A percentile compares a stretch with the other conserved stretches of the same genome.
These are phyloP conservation scores for Cheirogaleus medius DNA, from an alignment of 2,113 vertebrate species.

Conservation along the genomic window DNA sequence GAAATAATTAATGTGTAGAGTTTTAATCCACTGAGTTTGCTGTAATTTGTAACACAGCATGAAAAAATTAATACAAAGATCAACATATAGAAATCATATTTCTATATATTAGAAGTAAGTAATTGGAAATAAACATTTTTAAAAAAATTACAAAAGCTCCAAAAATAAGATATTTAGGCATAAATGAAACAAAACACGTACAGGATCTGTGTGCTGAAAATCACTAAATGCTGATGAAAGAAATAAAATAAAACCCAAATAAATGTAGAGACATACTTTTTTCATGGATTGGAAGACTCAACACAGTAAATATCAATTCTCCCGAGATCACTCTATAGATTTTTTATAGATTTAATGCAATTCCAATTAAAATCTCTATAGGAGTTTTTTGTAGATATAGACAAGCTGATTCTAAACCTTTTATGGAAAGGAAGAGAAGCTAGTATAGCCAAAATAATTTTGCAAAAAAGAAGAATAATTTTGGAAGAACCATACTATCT, in stretches of 20 bases:
- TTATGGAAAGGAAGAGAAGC: neutral
- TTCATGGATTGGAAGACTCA: neutral
- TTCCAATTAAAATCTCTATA: neutral
- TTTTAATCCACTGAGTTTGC: neutral
- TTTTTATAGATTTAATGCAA: neutral
- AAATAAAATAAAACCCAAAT: neutral
- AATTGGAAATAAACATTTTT: neutral
- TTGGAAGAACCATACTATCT: neutral
- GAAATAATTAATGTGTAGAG: neutral
- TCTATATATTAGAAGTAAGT: neutral
- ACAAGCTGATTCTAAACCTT: neutral
- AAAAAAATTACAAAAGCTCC: neutral
- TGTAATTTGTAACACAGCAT: neutral
- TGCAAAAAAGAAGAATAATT: neutral
- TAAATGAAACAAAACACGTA: neutral
- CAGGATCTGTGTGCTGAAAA: neutral
- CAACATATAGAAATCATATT: neutral
- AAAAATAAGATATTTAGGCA: neutral
- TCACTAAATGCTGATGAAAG: neutral
- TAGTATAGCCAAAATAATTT: neutral
- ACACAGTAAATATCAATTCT: neutral
- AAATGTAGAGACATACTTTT: neutral
- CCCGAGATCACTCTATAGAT: neutral
- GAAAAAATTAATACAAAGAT: neutral
- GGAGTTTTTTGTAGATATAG: neutral